Conservation (phyloP, 2,113 vertebrate species). For the Plotosus lineatus region DNA sequence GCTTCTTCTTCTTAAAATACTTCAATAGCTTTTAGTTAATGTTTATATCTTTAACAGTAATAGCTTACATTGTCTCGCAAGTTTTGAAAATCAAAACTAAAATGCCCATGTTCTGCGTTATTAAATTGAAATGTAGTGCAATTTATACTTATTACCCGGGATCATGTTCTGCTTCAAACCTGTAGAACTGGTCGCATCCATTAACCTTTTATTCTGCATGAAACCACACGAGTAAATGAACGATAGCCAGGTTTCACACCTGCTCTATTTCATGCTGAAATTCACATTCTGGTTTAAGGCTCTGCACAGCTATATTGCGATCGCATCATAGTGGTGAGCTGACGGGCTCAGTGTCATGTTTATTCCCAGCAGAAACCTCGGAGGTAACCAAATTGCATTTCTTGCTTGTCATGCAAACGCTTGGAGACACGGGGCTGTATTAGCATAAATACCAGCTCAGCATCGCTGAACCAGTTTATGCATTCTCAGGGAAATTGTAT, state of each 20-base stretch:
- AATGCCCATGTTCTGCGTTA: not conserved
- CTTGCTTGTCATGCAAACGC: conserved; percentile 28
- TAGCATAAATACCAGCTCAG: conserved; percentile 18
- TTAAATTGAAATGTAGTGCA: not conserved
- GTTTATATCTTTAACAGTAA: not conserved
- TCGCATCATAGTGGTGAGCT: not conserved
- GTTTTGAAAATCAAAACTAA: not conserved
- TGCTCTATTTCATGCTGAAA: not conserved
- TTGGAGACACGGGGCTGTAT: not conserved
- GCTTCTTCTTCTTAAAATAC: not conserved
- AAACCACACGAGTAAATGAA: conserved; percentile 14
- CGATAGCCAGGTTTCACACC: not conserved
- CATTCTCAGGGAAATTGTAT: conserved; percentile 16
- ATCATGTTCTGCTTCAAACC: not conserved
- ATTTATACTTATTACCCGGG: conserved; percentile 6
- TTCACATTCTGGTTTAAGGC: conserved; percentile 9
- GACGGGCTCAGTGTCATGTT: conserved; percentile 9
- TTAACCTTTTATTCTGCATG: conserved; percentile 4
- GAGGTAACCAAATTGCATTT: conserved; percentile 29
- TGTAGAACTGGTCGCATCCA: not conserved
- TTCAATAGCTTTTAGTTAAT: not conserved
- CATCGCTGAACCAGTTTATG: conserved; percentile 18
- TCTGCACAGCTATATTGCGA: not conserved
- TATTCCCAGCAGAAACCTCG: conserved; percentile 1
- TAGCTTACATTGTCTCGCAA: not conserved